These are phyloP conservation scores for Nothobranchius kuhntae DNA, from an alignment of 2,113 vertebrate genomes.

Conservation along the genomic window DNA sequence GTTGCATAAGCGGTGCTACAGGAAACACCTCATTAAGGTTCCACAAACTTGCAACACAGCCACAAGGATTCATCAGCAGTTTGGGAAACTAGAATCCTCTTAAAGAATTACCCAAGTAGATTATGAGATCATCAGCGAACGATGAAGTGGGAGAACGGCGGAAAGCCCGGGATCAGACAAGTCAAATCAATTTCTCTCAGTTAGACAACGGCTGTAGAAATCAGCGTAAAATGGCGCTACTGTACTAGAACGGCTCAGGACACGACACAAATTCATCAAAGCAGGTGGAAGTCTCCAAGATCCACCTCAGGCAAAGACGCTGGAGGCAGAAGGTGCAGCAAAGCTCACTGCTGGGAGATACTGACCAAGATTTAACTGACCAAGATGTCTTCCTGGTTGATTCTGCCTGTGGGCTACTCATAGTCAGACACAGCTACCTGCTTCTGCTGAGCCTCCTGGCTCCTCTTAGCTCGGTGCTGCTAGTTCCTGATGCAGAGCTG, in stretches of 20 bases:
- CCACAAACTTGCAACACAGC: constrained; percentile 43
- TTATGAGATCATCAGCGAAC: neutral
- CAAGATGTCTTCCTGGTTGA: constrained; percentile 35
- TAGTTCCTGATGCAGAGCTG: constrained; percentile 31
- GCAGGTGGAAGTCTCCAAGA: constrained; percentile 27
- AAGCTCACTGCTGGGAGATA: constrained; percentile 30
- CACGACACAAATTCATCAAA: constrained; percentile 29
- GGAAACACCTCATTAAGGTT: constrained; percentile 59
- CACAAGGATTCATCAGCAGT: constrained; percentile 27
- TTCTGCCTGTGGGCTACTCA: constrained; percentile 49
- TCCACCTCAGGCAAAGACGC: constrained; percentile 43
- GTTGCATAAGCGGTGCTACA: constrained; percentile 59
- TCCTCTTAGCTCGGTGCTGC: constrained; percentile 10
- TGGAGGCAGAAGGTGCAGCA: constrained; percentile 49
- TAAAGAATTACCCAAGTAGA: constrained; percentile 4
- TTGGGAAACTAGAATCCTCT: constrained; percentile 9
- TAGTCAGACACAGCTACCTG: constrained; percentile 43
- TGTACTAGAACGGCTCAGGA: constrained; percentile 6
- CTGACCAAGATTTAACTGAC: constrained; percentile 47
- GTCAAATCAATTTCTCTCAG: no score
- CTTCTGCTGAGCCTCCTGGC: neutral
- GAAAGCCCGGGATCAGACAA: no score
- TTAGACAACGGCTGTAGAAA: neutral
- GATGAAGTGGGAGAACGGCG: no score
- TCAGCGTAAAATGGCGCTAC: no score